These are phyloP conservation scores for Heliconius sara DNA, from an alignment of 2,888 invertebrate genomes.

Conservation along the genomic window DNA sequence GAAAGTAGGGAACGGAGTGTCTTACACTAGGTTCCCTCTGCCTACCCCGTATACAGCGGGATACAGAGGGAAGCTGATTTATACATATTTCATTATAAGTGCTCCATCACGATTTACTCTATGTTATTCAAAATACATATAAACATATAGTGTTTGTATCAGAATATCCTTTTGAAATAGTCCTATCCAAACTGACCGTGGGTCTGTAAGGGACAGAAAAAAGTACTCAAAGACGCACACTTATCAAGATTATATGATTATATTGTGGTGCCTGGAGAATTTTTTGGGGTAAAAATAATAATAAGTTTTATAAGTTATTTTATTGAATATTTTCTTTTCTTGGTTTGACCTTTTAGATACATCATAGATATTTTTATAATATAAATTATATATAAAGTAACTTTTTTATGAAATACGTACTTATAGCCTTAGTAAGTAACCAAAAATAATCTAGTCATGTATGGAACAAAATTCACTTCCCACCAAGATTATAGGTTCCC, in stretches of 20 bases:
- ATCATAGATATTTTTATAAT: not conserved
- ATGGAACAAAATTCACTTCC: no score
- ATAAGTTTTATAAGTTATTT: not conserved
- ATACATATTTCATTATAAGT: no score
- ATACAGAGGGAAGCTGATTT: no score
- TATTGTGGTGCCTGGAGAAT: not conserved
- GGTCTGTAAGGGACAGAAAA: constrained; percentile 3
- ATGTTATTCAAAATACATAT: not conserved
- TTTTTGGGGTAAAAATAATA: not conserved
- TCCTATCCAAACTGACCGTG: constrained; percentile 19
- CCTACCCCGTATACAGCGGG: no score
- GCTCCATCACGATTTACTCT: not conserved
- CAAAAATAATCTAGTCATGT: no score
- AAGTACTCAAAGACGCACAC: constrained; percentile 17
- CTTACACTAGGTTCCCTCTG: no score
- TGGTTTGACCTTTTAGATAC: not conserved
- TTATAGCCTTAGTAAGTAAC: no score
- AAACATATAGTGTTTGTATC: not conserved
- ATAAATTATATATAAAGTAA: not conserved
- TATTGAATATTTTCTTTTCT: not conserved
- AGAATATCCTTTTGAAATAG: constrained; percentile 6
- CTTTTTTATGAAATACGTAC: no score
- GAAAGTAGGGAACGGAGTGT: no score
- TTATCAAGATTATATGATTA: constrained; percentile 9
- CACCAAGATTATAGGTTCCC: no score